A percentile compares a stretch with the other conserved stretches of the same genome.
phyloP scores from a whole-genome alignment of 2,113 vertebrate genomes.

The Nymphicus hollandicus region DNA sequence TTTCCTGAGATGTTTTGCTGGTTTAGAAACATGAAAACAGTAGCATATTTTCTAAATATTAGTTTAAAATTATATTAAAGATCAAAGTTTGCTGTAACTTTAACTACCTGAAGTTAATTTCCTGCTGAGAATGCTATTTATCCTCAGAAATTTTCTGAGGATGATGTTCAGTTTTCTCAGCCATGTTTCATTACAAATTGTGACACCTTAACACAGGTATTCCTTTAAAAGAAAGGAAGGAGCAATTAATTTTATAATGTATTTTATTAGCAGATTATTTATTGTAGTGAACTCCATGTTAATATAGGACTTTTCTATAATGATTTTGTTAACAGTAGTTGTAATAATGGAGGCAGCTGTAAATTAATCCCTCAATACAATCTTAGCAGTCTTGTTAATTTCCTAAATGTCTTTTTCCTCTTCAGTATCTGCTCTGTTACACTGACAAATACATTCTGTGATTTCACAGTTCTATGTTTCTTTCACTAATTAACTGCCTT shows the following conservation, averaged over 20 bases:
- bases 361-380: neutral
- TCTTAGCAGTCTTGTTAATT: neutral
- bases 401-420: neutral
- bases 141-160: neutral
- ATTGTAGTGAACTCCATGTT: neutral
- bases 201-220: neutral
- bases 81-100: neutral
- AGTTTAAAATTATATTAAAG: neutral
- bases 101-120: neutral
- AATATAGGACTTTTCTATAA: neutral
- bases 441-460: neutral
- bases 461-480: neutral
- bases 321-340: neutral
- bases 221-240: neutral
- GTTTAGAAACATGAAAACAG: neutral
- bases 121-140: neutral
- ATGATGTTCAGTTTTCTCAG: neutral
- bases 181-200: neutral
- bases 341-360: neutral
- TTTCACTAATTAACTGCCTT: neutral
- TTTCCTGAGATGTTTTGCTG: neutral
- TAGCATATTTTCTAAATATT: neutral
- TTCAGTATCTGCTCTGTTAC: neutral
- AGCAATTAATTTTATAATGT: neutral
- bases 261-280: neutral